These are phyloP conservation scores for Arenaria interpres DNA, from an alignment of 2,113 vertebrate species.

Conservation along the genomic window DNA sequence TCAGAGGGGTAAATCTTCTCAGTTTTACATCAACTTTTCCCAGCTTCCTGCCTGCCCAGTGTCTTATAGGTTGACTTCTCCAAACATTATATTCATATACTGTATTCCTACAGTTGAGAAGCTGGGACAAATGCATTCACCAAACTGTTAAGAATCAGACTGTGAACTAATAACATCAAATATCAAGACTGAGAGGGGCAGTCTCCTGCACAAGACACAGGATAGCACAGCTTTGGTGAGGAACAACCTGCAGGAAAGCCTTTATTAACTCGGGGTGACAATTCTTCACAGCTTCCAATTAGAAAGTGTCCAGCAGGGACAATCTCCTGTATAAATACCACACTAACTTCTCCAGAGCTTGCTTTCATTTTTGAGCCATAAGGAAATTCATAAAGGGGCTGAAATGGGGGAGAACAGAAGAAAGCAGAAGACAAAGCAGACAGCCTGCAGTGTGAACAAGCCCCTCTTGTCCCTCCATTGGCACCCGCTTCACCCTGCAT, in stretches of 20 bases:
- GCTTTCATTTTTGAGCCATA: not conserved
- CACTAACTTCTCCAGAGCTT: not conserved
- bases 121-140: not conserved
- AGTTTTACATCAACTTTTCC: not conserved
- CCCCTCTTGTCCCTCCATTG: not conserved
- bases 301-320: not conserved
- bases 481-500: not conserved
- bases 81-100: not conserved
- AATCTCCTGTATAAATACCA: not conserved
- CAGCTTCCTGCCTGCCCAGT: not conserved
- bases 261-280: not conserved
- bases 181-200: not conserved
- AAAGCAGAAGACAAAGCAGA: not conserved
- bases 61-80: not conserved
- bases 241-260: not conserved
- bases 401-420: not conserved
- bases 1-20: not conserved
- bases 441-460: not conserved
- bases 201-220: not conserved
- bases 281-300: not conserved
- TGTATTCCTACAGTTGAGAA: not conserved
- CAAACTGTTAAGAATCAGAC: not conserved
- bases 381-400: not conserved
- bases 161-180: not conserved
- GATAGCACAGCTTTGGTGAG: not conserved